Evolutionary conservation across 2,797 vertebrate species (phyloP).

Genomic region (Rhincodon typus): DNA sequence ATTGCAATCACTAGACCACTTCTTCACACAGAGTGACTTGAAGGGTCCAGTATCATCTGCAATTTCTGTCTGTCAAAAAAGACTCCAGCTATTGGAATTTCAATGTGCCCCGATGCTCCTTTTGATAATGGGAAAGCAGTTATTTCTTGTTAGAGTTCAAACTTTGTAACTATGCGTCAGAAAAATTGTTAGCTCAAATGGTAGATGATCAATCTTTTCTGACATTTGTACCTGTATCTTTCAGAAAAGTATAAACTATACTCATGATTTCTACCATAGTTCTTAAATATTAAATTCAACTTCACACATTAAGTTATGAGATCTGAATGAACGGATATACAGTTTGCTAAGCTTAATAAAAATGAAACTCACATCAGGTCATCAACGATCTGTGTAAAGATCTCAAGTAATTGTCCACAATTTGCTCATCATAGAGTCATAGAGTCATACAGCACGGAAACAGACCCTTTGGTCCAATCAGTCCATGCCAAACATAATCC

Average conservation of each 20-base stretch:
- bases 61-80: conserved; percentile 20
- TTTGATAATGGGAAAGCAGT: neutral
- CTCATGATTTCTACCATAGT: neutral
- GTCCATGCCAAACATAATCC: too few species aligned
- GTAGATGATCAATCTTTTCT: neutral
- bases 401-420: neutral
- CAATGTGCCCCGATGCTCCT: neutral
- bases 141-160: neutral
- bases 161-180: neutral
- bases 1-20: conserved; percentile 26
- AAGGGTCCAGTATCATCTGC: conserved; percentile 27
- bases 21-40: neutral
- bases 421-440: too few species aligned
- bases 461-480: too few species aligned
- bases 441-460: too few species aligned
- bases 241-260: neutral
- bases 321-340: neutral
- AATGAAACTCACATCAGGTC: neutral
- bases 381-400: neutral
- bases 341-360: neutral
- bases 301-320: neutral
- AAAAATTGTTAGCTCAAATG: neutral
- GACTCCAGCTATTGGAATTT: neutral
- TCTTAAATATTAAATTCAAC: neutral
- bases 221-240: neutral